Conservation (phyloP, 2,113 vertebrate genomes). For the Grus americana region DNA sequence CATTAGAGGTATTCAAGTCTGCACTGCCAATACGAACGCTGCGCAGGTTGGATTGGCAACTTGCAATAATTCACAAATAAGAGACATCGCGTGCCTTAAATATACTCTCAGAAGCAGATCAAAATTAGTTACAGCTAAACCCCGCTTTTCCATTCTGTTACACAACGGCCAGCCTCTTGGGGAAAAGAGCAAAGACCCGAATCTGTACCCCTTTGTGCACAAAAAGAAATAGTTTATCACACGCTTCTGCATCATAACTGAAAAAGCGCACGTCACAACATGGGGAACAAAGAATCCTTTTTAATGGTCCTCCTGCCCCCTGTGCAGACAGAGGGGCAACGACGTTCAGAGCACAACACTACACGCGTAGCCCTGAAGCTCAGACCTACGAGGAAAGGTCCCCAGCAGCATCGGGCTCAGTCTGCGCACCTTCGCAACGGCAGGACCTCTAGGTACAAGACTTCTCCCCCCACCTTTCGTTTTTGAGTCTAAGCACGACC, state of each 20-base stretch:
- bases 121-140: background rate
- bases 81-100: background rate
- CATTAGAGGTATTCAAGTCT: background rate
- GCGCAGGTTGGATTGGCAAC: rapidly evolving
- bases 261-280: rapidly evolving
- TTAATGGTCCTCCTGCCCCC: background rate
- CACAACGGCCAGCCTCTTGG: background rate
- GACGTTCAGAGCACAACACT: background rate
- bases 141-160: background rate
- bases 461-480: background rate
- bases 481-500: background rate
- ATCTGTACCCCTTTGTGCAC: too few relatives aligned
- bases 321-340: background rate
- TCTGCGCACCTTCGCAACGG: background rate
- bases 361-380: background rate
- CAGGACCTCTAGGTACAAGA: background rate
- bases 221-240: background rate
- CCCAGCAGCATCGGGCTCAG: background rate
- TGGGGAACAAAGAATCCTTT: background rate
- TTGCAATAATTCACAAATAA: background rate
- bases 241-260: background rate
- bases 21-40: rapidly evolving
- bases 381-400: background rate
- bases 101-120: background rate
- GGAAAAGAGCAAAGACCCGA: background rate